Base-by-base conservation (phyloP, 2,888 invertebrate genomes). In the Vannuccia rotundouncinata region DNA sequence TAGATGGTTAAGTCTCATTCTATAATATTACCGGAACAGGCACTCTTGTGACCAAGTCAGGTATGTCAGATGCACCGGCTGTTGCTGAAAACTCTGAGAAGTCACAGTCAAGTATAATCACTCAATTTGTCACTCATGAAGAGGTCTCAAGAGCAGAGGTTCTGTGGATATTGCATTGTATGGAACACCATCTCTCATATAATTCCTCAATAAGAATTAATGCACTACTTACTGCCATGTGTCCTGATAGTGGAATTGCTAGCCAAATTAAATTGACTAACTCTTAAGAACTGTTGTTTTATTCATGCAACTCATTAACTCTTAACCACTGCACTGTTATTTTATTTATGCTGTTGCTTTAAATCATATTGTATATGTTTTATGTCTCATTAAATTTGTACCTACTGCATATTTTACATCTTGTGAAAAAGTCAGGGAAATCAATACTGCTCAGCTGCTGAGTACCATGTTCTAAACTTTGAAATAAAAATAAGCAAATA, bases 1-100 rank as follows among this genome's bases (percentile, higher is more conserved):
- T 27, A 66, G 66, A 66, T 66, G 66, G 66, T 66, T 66, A 66
- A 66, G 66, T 66, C 66, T 66, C 66, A 66, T 66, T 66, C 66
- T 66, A 66, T 66, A 66, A 66, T 66, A 66, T 66, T 66, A 66
- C 66, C 66, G 66, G 66, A 66, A 66, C 66, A 66, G 66, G 66
- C 66, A 66, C 66, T 66, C 66, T 66, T 66, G 66, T 66, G 66
- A 66, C 66, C 66, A 66, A 66, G 66, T 66, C 66, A 66, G 66
- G 66, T 66, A 27, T 66, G 66, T 66, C 66, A 66, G 66, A 66
- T 66, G 66, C 66, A 22, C 66, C 66, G 66, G 66, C 66, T 66
- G 66, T 66, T 66, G 66, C 66, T 66, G 66, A 66, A 66, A 66
- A 66, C 66, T 66, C 66, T 66, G 66, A 66, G 66, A 66, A 66